These are phyloP conservation scores for Drosophila nigricruria DNA, from an alignment of 2,888 invertebrate genomes.

Conservation along the genomic window DNA sequence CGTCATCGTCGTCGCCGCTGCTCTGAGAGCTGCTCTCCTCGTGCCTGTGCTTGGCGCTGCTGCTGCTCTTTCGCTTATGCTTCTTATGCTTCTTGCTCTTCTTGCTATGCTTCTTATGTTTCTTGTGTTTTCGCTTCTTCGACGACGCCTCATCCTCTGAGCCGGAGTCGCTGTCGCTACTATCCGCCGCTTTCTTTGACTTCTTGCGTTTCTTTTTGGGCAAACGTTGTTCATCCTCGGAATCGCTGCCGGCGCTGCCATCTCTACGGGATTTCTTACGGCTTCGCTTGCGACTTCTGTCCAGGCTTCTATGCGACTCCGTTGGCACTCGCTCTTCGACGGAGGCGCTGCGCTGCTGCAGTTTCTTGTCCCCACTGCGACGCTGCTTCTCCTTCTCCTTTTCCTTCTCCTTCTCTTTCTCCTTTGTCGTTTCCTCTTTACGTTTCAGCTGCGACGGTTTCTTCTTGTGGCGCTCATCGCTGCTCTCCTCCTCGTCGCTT, in stretches of 20 bases:
- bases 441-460: constrained; percentile 42
- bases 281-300: constrained; percentile 63
- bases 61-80: constrained; percentile 87
- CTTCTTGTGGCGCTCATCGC: constrained; percentile 79
- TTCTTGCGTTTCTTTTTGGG: constrained; percentile 87
- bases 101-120: constrained; percentile 90
- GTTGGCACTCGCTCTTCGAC: constrained; percentile 24
- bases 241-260: constrained; percentile 84
- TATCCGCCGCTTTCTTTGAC: constrained; percentile 85
- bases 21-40: constrained; percentile 85
- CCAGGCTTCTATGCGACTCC: constrained; percentile 29
- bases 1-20: constrained; percentile 87
- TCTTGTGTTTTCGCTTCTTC: constrained; percentile 93
- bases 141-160: constrained; percentile 89
- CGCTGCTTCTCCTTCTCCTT: constrained; percentile 55
- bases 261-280: constrained; percentile 69
- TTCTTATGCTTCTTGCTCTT: constrained; percentile 92
- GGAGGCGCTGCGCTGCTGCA: constrained; percentile 60
- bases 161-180: constrained; percentile 88
- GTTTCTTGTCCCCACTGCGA: constrained; percentile 57
- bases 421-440: constrained; percentile 40
- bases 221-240: constrained; percentile 84
- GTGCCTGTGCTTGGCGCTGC: constrained; percentile 60
- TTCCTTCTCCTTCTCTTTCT: constrained; percentile 31
- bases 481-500: constrained; percentile 79